Evolutionary conservation across 2,888 invertebrate species (phyloP).

Genomic region (Erebia palarica): DNA sequence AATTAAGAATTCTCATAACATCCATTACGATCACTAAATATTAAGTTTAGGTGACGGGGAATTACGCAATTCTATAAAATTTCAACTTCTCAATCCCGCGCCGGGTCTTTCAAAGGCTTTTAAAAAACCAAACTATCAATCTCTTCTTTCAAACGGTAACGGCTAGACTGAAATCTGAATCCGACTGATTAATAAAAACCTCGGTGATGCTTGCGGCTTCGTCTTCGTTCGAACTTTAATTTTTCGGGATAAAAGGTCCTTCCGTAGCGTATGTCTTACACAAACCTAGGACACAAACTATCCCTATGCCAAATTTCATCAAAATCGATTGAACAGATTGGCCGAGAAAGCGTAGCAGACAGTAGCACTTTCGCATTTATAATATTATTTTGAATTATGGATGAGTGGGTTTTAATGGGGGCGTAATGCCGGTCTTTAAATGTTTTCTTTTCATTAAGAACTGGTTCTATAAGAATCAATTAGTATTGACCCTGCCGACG

Average conservation of each 20-base stretch:
- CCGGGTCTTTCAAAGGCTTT: slow-evolving; percentile 43
- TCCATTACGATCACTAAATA: not conserved
- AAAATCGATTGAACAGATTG: no score
- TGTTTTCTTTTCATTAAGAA: slow-evolving; percentile 54
- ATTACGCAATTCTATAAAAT: slow-evolving; percentile 15
- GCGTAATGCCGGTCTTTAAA: slow-evolving; percentile 54
- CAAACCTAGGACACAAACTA: no score
- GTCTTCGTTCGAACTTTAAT: no score
- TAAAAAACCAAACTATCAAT: slow-evolving; percentile 52
- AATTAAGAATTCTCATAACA: slow-evolving; percentile 3
- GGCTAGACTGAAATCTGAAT: slow-evolving; percentile 52
- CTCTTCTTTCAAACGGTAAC: slow-evolving; percentile 64
- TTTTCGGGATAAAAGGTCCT: no score
- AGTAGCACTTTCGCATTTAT: no score
- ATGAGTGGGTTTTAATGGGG: slow-evolving; percentile 62
- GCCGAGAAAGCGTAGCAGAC: no score
- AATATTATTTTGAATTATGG: no score
- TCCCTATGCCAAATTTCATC: no score
- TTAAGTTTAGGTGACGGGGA: slow-evolving; percentile 1
- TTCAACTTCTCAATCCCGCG: slow-evolving; percentile 43
- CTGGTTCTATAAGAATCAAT: slow-evolving; percentile 40
- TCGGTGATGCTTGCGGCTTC: no score
- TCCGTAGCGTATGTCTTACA: no score
- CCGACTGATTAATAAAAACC: slow-evolving; percentile 46
- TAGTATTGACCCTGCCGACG: slow-evolving; percentile 44